A percentile compares a stretch with the other conserved stretches of the same genome.
phyloP scores from a whole-genome alignment of 2,888 invertebrate species.

The Agonopterix subpropinquella region DNA sequence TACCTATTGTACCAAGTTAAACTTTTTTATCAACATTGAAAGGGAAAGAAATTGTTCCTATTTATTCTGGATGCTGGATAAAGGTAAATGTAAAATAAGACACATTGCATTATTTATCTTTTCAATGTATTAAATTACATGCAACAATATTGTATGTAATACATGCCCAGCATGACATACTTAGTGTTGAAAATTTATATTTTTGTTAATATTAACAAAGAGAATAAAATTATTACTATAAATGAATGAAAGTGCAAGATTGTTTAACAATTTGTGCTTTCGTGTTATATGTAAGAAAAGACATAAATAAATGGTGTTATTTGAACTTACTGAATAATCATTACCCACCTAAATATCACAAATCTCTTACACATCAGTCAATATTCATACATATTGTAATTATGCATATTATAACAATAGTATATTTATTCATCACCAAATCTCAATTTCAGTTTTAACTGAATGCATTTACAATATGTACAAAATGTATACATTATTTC shows the following conservation, averaged over 20 bases:
- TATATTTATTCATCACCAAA: not conserved
- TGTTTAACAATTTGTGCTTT: slow-evolving; percentile 5
- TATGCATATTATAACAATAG: not conserved
- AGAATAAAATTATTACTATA: not conserved
- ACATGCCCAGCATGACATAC: slow-evolving; percentile 12
- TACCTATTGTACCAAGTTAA: no score
- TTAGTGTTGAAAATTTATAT: not conserved
- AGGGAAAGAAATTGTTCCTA: no score
- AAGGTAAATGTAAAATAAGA: not conserved
- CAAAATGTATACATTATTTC: slow-evolving; percentile 12
- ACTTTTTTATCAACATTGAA: no score
- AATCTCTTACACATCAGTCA: slow-evolving; percentile 60
- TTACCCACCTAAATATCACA: slow-evolving; percentile 56
- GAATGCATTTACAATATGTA: slow-evolving; percentile 27
- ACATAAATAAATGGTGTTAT: not conserved
- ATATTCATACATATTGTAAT: slow-evolving; percentile 31
- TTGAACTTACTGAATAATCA: slow-evolving; percentile 2
- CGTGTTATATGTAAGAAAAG: not conserved
- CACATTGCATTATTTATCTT: slow-evolving; percentile 1
- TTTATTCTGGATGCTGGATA: not conserved
- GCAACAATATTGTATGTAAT: slow-evolving; percentile 10
- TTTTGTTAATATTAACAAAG: not conserved
- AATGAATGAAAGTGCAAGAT: not conserved
- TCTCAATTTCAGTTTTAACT: not conserved
- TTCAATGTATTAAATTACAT: slow-evolving; percentile 11